Evolutionary conservation across 2,797 vertebrate species (phyloP), one percentile per base, ranked within the genome.

Genomic region (Strix occidentalis): DNA sequence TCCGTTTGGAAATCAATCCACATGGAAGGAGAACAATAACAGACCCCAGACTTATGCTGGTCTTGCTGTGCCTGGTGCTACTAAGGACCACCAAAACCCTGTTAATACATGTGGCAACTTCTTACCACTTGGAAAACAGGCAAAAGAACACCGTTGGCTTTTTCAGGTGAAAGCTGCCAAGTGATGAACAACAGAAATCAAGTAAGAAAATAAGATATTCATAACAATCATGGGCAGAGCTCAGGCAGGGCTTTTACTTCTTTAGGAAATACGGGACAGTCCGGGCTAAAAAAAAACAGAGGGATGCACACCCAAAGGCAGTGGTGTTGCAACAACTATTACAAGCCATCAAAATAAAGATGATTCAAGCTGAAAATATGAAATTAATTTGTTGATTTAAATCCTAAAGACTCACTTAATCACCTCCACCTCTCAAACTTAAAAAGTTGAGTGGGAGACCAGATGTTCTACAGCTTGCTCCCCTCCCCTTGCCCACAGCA

Each of bases 51-150:
- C 53, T 74, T 28, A 58, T 1, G 1, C 19, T 3, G 15, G 24
- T 23, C 25, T 26, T 33, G 43, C 21, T 28, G 54, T 14, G 37
- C 43, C 72, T 51, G 41, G 20, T 66, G 84, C 41, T 26, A 8
- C n/a, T 17, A 8, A 75, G 18, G 68, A 54, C 26, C 74, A 68
- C 28, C 28, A 41, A 72, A 13, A 33, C 13, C 31, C 10, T 29
- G 35, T 11, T 31, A 56, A 64, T 14, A 12, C 0, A 54, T 0
- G 9, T 10, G 29, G 51, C 39, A 66, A 45, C 26, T 16, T 0
- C 1, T 17, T 10, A 39, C 17, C 60, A 21, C 54, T 69, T 58
- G 39, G 45, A 69, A 61, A 86, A 37, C 2, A 60, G 68, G 35
- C 43, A 63, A 24, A 88, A 88, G 33, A 51, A 72, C 4, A 5